phyloP scores from a whole-genome alignment of 2,113 vertebrate species.

The Gorsachius goisagi region DNA sequence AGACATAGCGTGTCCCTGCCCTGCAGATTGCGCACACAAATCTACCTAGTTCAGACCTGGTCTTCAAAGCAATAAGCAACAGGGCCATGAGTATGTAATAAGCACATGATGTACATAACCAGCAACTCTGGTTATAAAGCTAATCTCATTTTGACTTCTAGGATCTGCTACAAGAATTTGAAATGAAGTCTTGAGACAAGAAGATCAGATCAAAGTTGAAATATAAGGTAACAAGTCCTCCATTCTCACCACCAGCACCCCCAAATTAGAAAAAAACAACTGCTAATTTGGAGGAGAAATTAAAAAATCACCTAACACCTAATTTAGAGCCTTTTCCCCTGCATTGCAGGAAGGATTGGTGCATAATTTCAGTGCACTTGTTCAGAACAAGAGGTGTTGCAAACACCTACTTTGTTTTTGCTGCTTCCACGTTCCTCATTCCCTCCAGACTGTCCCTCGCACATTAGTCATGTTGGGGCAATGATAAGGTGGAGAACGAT shows the following conservation, averaged over 20 bases:
- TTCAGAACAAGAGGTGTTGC: background rate
- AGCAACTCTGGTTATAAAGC: background rate
- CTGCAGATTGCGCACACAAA: background rate
- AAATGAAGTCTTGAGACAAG: background rate
- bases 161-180: background rate
- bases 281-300: background rate
- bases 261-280: background rate
- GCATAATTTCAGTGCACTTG: background rate
- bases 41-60: background rate
- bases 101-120: background rate
- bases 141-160: background rate
- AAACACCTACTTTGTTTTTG: conserved; percentile 3
- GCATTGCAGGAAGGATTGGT: background rate
- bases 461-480: conserved; percentile 59
- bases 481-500: conserved; percentile 65
- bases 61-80: background rate
- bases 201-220: background rate
- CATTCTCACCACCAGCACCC: fast-evolving
- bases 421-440: conserved; percentile 37
- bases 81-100: background rate
- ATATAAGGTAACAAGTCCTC: background rate
- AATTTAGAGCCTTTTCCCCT: background rate
- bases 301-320: background rate
- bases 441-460: conserved; percentile 50
- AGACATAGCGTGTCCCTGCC: background rate